These are phyloP conservation scores for Sinella curviseta DNA, from an alignment of 1,140 invertebrate species.

Conservation along the genomic window DNA sequence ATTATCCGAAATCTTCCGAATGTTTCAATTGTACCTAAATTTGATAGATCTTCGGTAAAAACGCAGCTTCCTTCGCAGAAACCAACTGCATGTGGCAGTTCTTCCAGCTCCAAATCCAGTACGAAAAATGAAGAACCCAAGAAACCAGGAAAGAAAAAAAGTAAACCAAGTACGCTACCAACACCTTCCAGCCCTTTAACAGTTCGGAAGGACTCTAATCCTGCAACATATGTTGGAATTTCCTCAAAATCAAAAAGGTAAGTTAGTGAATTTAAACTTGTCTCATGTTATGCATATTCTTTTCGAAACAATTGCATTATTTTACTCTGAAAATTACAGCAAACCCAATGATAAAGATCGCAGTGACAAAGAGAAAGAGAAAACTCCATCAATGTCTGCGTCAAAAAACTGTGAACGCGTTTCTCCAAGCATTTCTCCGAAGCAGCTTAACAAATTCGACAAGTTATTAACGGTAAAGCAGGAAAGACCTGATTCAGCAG, in stretches of 20 bases:
- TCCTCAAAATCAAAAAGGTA: slow-evolving; percentile 36
- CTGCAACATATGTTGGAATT: slow-evolving; percentile 38
- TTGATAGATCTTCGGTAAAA: slow-evolving; percentile 46
- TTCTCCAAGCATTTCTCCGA: no score
- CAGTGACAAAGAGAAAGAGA: not conserved
- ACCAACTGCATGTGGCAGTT: not conserved
- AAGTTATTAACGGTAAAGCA: not conserved
- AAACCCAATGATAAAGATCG: not conserved
- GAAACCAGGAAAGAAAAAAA: slow-evolving; percentile 42
- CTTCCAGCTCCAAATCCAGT: not conserved
- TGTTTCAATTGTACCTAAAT: slow-evolving; percentile 48
- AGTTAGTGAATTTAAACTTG: no score
- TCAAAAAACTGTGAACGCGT: no score
- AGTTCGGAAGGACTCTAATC: slow-evolving; percentile 48
- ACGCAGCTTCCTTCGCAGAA: slow-evolving; percentile 27
- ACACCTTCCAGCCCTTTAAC: slow-evolving; percentile 46
- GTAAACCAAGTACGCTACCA: slow-evolving; percentile 31
- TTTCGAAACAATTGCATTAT: no score
- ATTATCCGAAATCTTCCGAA: slow-evolving; percentile 46
- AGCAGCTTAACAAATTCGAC: not conserved
- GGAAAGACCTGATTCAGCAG: not conserved
- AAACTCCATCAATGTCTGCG: not conserved
- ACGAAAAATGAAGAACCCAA: slow-evolving; percentile 13
- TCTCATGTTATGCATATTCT: no score
- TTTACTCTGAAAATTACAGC: not conserved